phyloP scores from a whole-genome alignment of 2,888 invertebrate genomes.

The Ophion slaviceki region DNA sequence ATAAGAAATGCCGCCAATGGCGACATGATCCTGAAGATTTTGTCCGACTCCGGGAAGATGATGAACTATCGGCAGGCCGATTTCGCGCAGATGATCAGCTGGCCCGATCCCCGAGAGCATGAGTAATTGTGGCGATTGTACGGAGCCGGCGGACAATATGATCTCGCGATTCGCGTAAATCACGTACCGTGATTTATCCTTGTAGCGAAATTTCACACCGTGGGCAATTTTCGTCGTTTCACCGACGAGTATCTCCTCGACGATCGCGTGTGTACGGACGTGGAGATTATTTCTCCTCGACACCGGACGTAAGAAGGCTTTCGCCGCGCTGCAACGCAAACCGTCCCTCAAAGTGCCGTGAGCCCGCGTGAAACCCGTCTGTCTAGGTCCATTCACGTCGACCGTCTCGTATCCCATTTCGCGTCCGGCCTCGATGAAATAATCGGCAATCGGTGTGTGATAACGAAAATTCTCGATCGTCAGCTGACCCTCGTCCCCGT shows the following conservation, averaged over 20 bases:
- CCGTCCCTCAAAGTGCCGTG: slow-evolving; percentile 92
- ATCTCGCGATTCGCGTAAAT: slow-evolving; percentile 89
- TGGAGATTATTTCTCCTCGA: slow-evolving; percentile 90
- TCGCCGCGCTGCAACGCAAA: slow-evolving; percentile 92
- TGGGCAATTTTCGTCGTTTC: slow-evolving; percentile 86
- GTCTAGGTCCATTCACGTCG: slow-evolving; percentile 92
- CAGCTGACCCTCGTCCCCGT: slow-evolving; percentile 89
- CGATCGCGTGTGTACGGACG: slow-evolving; percentile 88
- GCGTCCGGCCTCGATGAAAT: slow-evolving; percentile 88
- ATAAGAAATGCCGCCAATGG: slow-evolving; percentile 89
- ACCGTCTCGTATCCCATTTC: slow-evolving; percentile 89
- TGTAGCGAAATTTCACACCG: slow-evolving; percentile 88
- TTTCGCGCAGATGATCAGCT: slow-evolving; percentile 86
- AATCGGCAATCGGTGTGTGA: slow-evolving; percentile 88
- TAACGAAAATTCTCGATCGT: slow-evolving; percentile 88
- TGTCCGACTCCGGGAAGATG: slow-evolving; percentile 90
- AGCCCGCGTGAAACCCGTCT: slow-evolving; percentile 91
- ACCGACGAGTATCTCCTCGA: slow-evolving; percentile 88
- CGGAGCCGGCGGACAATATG: slow-evolving; percentile 93
- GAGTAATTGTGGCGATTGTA: slow-evolving; percentile 93
- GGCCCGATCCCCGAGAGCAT: slow-evolving; percentile 95
- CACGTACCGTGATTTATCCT: slow-evolving; percentile 81
- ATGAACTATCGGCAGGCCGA: slow-evolving; percentile 86
- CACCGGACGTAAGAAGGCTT: slow-evolving; percentile 90
- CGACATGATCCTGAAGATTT: slow-evolving; percentile 93